Evolutionary conservation across 2,797 vertebrate genomes (phyloP), one percentile per base, ranked within the genome.

Genomic region (Adelosebastes latens): DNA sequence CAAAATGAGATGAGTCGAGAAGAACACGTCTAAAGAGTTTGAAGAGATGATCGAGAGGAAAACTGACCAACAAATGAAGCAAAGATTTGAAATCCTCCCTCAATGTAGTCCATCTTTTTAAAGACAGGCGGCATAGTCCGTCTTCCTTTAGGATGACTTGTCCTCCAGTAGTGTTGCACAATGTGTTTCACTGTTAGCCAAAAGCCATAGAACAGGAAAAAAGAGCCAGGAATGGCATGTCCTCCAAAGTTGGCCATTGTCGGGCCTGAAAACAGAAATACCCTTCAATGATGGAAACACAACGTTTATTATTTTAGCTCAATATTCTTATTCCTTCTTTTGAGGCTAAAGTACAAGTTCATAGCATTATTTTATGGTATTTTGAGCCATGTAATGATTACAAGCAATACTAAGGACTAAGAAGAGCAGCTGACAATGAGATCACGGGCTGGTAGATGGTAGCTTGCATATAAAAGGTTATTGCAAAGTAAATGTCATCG

Each of bases 241-340:
- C 99, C 99, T 92, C 98, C 97, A 82, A 99, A 99, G 94, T 97
- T 99, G 0, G 97, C 98, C 99, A 99, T 99, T 3, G 64, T 92
- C 36, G 14, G 59, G 36, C 66, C 90, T 93, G 46, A 78, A 24
- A 74, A 0, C 46, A 81, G 24, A 77, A 63, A 75, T 16, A 46
- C 0, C 12, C 25, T 6, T 79, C 4, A 61, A 22, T 46, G 27
- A 24, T 59, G 22, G 14, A 73, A 61, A 69, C n/a, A 13, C 4
- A 61, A 1, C 22, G 20, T 24, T 61, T 5, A 49, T 22, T 31
- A 5, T 68, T 70, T 55, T 13, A 6, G 3, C 5, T 34, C 1
- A 29, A 1, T 20, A 16, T 2, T 68, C 16, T 46, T 22, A 25
- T 25, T 32, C 4, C n/a, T 36, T 27, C 18, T 49, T 49, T 49